Evolutionary conservation across 2,888 invertebrate genomes (phyloP).

Genomic region (Eupelmus urozonus): DNA sequence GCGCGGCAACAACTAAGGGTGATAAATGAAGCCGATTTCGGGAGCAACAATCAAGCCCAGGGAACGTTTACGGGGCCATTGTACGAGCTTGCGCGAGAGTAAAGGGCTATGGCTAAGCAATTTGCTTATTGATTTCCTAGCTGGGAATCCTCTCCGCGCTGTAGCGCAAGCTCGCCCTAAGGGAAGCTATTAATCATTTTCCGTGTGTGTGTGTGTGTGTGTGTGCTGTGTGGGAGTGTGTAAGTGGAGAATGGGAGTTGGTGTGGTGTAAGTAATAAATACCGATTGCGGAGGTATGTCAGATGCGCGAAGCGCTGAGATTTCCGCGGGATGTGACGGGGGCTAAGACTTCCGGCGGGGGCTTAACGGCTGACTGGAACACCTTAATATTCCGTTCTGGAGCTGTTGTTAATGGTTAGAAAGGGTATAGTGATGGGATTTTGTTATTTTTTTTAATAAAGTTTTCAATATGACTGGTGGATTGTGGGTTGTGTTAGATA

Average conservation of each 20-base stretch:
- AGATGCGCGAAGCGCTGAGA: not conserved
- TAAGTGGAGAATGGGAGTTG: not conserved
- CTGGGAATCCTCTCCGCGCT: slow-evolving; percentile 20
- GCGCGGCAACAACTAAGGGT: not conserved
- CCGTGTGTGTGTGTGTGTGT: not conserved
- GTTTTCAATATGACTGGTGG: too few relatives aligned
- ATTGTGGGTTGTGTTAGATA: too few relatives aligned
- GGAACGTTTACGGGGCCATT: too few relatives aligned
- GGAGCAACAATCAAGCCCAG: slow-evolving; percentile 6
- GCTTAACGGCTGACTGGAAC: not conserved
- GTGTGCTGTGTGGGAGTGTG: not conserved
- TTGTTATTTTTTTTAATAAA: too few relatives aligned
- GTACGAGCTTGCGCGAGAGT: too few relatives aligned
- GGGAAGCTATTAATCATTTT: slow-evolving; percentile 50
- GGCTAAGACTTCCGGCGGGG: not conserved
- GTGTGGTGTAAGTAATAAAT: slow-evolving; percentile 7
- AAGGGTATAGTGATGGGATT: too few relatives aligned
- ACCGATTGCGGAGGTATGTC: not conserved
- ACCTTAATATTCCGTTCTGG: too few relatives aligned
- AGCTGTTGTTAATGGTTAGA: too few relatives aligned
- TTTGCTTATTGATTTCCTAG: slow-evolving; percentile 59
- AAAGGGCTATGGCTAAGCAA: slow-evolving; percentile 52
- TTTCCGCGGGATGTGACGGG: not conserved
- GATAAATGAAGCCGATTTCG: not conserved
- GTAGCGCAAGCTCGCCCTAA: not conserved